phyloP scores from a whole-genome alignment of 2,113 vertebrate genomes.

The Progne subis region DNA sequence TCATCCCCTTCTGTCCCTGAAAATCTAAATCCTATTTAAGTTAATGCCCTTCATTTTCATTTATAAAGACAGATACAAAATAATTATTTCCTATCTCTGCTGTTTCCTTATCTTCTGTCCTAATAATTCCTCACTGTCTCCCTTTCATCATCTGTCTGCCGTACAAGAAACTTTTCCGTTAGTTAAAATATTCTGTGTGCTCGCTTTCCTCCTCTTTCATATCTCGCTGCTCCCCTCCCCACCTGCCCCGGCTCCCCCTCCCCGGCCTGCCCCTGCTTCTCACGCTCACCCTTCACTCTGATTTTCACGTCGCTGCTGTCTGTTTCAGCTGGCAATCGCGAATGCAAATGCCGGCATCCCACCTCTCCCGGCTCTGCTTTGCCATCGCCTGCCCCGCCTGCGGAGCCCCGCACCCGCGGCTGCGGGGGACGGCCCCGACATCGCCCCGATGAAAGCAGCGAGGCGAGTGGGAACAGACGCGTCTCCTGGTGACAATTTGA shows the following conservation, averaged over 20 bases:
- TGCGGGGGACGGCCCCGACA: slow-evolving; percentile 25
- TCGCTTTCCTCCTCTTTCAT: slow-evolving; percentile 58
- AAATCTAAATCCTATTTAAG: slow-evolving; percentile 83
- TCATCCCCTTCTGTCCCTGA: slow-evolving; percentile 75
- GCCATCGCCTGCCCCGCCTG: slow-evolving; percentile 38
- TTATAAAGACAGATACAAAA: slow-evolving; percentile 84
- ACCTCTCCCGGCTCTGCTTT: slow-evolving; percentile 33
- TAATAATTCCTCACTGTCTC: slow-evolving; percentile 76
- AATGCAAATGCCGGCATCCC: slow-evolving; percentile 47
- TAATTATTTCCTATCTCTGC: slow-evolving; percentile 83
- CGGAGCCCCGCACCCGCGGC: background rate
- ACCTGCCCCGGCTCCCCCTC: background rate
- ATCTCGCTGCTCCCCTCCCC: background rate
- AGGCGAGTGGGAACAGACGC: slow-evolving; percentile 35
- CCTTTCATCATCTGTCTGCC: slow-evolving; percentile 71
- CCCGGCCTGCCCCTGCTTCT: background rate
- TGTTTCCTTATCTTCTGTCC: slow-evolving; percentile 80
- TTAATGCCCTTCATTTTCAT: slow-evolving; percentile 86
- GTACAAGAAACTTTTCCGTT: slow-evolving; percentile 66
- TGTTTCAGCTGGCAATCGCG: background rate
- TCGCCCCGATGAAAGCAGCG: slow-evolving; percentile 54
- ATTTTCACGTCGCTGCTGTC: background rate
- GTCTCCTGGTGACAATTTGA: slow-evolving; percentile 60
- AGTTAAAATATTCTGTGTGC: slow-evolving; percentile 66
- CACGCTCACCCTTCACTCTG: background rate